These are phyloP conservation scores for Pelecanoides urinatrix DNA, from an alignment of 2,113 vertebrate species.

Conservation along the genomic window DNA sequence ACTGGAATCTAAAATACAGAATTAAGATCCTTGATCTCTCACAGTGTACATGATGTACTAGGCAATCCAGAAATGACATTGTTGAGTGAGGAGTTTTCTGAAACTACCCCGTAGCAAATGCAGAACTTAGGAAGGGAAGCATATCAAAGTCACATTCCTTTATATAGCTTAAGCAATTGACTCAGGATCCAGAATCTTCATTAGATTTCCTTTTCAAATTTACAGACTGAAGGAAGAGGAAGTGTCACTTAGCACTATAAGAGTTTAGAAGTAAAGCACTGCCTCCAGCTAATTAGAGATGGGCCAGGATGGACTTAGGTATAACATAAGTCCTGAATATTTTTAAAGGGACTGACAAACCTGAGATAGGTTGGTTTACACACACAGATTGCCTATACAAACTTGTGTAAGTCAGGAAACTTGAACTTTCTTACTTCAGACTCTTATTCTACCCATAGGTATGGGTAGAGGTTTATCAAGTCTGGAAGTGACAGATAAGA, in stretches of 20 bases:
- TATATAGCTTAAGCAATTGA: background rate
- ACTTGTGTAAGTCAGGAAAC: background rate
- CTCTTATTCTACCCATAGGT: background rate
- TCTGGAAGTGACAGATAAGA: slow-evolving; percentile 12
- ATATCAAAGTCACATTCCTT: background rate
- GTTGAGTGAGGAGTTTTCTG: background rate
- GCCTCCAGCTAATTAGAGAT: background rate
- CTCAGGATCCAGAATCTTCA: background rate
- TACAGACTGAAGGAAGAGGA: background rate
- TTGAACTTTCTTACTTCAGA: background rate
- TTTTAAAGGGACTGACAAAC: background rate
- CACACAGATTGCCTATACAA: background rate
- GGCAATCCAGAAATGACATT: background rate
- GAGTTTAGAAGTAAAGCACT: background rate
- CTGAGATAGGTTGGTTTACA: background rate
- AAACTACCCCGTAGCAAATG: background rate
- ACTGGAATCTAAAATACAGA: background rate
- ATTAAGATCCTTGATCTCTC: background rate
- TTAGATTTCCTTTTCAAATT: background rate
- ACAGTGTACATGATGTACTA: background rate
- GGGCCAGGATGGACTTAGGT: background rate
- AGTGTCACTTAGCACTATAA: background rate
- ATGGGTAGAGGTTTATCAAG: background rate
- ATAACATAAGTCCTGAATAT: background rate
- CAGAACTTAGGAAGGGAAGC: background rate